Percentiles rank a stretch among this genome's conserved stretches.
Conservation (phyloP, 2,113 vertebrate genomes). For the Pardalotus punctatus region DNA sequence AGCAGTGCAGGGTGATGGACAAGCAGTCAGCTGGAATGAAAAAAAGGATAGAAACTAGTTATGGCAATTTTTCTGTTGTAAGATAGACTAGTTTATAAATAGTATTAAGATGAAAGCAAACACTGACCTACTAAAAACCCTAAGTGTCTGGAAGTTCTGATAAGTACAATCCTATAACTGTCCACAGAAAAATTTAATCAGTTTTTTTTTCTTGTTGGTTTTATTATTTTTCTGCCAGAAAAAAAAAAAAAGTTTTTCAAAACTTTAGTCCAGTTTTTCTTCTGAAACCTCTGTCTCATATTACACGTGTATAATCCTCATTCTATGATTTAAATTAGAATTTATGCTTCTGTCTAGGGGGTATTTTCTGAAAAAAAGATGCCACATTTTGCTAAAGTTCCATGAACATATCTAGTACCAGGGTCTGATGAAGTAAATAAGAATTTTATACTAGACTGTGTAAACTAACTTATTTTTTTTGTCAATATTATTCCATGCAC, state of each 20-base stretch:
- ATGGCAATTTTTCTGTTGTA: neutral
- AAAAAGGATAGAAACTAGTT: neutral
- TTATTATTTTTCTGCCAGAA: neutral
- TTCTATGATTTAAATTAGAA: neutral
- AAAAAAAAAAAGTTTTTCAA: neutral
- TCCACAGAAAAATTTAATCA: neutral
- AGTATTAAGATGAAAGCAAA: neutral
- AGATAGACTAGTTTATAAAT: neutral
- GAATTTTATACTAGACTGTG: neutral
- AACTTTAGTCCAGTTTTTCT: neutral
- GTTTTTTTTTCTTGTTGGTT: neutral
- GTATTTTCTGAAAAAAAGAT: neutral
- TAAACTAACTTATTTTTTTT: neutral
- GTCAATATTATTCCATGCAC: neutral
- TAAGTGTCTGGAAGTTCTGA: neutral
- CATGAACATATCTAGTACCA: neutral
- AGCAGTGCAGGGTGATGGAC: neutral
- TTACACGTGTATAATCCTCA: neutral
- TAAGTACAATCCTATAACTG: neutral
- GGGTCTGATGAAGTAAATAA: neutral
- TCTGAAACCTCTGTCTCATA: neutral
- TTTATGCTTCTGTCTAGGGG: neutral
- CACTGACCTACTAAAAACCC: neutral
- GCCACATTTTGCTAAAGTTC: neutral
- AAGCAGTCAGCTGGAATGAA: neutral